Conservation (phyloP, 2,888 invertebrate genomes). For the Thelaira solivaga region DNA sequence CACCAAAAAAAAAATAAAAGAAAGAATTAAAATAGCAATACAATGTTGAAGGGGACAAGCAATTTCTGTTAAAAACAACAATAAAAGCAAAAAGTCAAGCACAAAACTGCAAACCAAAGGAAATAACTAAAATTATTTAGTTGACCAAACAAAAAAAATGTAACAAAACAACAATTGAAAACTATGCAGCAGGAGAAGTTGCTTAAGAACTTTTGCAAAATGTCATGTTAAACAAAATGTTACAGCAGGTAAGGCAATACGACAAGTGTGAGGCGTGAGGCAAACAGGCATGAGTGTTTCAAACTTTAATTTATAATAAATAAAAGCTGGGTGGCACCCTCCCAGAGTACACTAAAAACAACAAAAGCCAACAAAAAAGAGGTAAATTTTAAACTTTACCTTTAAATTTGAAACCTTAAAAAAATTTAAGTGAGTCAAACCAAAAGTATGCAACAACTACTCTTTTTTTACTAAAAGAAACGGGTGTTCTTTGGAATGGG, state of each 20-base stretch:
- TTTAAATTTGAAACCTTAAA: too few relatives aligned
- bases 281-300: too few relatives aligned
- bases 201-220: constrained; percentile 50
- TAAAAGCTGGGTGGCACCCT: background rate
- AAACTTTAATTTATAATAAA: background rate
- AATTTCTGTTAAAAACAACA: constrained; percentile 40
- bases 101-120: background rate
- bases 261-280: too few relatives aligned
- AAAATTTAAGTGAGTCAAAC: too few relatives aligned
- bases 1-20: background rate
- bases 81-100: too few relatives aligned
- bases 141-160: constrained; percentile 41
- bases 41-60: constrained; percentile 43
- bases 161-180: constrained; percentile 23
- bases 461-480: too few relatives aligned
- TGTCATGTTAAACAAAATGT: constrained; percentile 52
- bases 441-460: too few relatives aligned
- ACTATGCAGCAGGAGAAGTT: constrained; percentile 34
- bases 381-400: too few relatives aligned
- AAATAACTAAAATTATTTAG: constrained; percentile 31
- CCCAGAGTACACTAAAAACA: too few relatives aligned
- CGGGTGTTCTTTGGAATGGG: too few relatives aligned
- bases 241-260: background rate
- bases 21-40: constrained; percentile 10
- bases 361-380: too few relatives aligned